phyloP scores from a whole-genome alignment of 2,797 vertebrate species.

The Liparis tanakae region DNA sequence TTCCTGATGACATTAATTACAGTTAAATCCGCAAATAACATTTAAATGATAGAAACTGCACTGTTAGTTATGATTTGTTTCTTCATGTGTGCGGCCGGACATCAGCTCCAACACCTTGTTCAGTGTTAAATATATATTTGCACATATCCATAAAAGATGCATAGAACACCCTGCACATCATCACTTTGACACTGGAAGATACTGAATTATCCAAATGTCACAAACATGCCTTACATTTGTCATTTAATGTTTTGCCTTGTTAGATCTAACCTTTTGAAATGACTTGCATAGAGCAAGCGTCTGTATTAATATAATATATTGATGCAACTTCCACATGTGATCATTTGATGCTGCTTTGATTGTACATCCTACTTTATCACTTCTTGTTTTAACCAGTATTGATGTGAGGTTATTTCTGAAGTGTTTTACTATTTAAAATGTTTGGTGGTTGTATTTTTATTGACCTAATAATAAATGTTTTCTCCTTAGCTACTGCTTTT shows the following conservation, averaged over 20 bases:
- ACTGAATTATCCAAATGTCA: slow-evolving; percentile 50
- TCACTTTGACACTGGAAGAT: slow-evolving; percentile 25
- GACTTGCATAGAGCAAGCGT: background rate
- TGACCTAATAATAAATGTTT: slow-evolving; percentile 67
- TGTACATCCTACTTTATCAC: slow-evolving; percentile 26
- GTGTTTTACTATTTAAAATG: slow-evolving; percentile 37
- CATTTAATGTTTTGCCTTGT: slow-evolving; percentile 53
- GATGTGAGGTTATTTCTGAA: background rate
- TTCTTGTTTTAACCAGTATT: slow-evolving; percentile 29
- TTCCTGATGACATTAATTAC: background rate
- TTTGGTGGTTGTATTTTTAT: slow-evolving; percentile 47
- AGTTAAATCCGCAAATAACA: background rate
- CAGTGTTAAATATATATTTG: slow-evolving; percentile 55
- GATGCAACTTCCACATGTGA: too few species aligned
- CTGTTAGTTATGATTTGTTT: background rate
- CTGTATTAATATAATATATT: slow-evolving; percentile 17
- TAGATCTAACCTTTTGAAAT: slow-evolving; percentile 22
- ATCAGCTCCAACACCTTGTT: slow-evolving; percentile 31
- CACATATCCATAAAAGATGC: slow-evolving; percentile 54
- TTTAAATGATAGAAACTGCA: background rate
- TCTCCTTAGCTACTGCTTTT: slow-evolving; percentile 3
- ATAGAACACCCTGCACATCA: slow-evolving; percentile 20
- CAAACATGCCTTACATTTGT: slow-evolving; percentile 64
- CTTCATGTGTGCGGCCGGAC: slow-evolving; percentile 2
- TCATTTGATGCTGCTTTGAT: slow-evolving; percentile 52